Conservation (phyloP, 2,888 invertebrate genomes). For the Andrena flavipes region DNA sequence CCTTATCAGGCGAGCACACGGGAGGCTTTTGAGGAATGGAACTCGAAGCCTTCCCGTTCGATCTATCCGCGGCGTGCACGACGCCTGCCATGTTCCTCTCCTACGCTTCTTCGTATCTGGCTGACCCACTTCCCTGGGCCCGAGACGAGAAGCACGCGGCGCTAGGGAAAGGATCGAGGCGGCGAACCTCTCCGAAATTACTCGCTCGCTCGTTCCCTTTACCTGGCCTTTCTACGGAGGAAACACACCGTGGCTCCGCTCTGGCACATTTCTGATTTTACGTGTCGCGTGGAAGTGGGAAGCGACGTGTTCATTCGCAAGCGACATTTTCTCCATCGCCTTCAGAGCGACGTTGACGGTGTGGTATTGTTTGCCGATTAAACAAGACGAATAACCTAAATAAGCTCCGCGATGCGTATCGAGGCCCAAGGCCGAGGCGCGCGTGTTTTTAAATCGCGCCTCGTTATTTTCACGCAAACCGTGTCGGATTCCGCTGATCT, state of each 20-base stretch:
- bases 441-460: conserved; percentile 56
- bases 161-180: conserved; percentile 69
- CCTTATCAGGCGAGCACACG: conserved; percentile 59
- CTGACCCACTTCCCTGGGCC: conserved; percentile 75
- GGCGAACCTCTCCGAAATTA: conserved; percentile 64
- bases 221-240: conserved; percentile 6
- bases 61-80: conserved; percentile 53
- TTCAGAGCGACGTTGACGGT: conserved; percentile 24
- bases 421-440: conserved; percentile 57
- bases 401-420: conserved; percentile 55
- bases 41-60: conserved; percentile 61
- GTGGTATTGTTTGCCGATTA: conserved; percentile 65
- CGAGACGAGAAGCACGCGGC: conserved; percentile 60
- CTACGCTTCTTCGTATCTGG: conserved; percentile 74
- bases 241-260: neutral
- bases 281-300: neutral
- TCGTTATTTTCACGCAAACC: conserved; percentile 57
- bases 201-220: conserved; percentile 44
- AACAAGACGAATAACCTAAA: conserved; percentile 69
- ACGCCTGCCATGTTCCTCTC: conserved; percentile 60
- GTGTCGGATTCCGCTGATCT: conserved; percentile 51
- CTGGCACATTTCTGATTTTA: neutral
- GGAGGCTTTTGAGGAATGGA: conserved; percentile 25
- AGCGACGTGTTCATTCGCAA: neutral
- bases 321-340: neutral